Evolutionary conservation across 2,888 invertebrate species (phyloP).

Genomic region (Ethmia dodecea): DNA sequence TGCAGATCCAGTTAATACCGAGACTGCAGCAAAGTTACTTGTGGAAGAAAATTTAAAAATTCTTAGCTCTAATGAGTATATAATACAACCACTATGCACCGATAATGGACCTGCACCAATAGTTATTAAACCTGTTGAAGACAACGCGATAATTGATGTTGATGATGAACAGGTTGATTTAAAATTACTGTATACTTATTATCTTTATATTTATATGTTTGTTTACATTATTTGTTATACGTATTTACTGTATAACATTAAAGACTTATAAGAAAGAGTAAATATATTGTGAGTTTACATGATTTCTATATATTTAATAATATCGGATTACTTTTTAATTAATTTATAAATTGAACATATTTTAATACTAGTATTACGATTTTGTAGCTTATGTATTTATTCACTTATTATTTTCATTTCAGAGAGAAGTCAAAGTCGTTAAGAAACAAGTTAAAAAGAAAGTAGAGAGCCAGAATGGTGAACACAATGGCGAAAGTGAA

Average conservation of each 20-base stretch:
- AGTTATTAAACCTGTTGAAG: constrained; percentile 31
- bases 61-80: constrained; percentile 18
- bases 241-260: constrained; percentile 54
- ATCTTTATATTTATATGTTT: constrained; percentile 57
- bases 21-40: constrained; percentile 13
- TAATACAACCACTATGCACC: constrained; percentile 21
- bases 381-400: not conserved
- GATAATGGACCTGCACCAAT: constrained; percentile 16
- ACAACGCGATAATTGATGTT: constrained; percentile 33
- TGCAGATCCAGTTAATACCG: constrained; percentile 14
- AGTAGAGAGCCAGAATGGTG: constrained; percentile 44
- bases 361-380: not conserved
- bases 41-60: constrained; percentile 16
- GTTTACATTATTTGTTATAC: constrained; percentile 57
- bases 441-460: constrained; percentile 50
- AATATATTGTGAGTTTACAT: constrained; percentile 43
- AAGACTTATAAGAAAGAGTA: constrained; percentile 40
- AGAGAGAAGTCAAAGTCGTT: constrained; percentile 57
- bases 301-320: constrained; percentile 16
- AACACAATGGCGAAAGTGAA: constrained; percentile 54
- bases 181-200: constrained; percentile 64
- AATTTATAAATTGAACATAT: not conserved
- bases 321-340: not conserved
- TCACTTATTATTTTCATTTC: constrained; percentile 36
- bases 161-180: constrained; percentile 61